Evolutionary conservation across 1,140 invertebrate genomes (phyloP).

Genomic region (Pachyrhynchus sulphureomaculatus): DNA sequence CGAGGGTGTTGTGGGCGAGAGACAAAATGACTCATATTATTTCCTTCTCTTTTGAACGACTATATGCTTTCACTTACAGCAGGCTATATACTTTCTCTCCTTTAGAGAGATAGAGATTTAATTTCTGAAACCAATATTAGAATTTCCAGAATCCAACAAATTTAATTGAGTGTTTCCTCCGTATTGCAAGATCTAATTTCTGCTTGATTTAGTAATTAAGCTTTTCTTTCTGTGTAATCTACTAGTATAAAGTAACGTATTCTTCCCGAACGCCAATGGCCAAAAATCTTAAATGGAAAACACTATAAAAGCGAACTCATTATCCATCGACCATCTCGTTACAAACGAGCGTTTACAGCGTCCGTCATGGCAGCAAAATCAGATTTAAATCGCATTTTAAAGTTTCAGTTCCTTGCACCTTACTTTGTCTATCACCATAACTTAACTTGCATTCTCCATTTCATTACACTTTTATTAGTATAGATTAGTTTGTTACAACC

Average conservation of each 20-base stretch:
- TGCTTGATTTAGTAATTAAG: too few relatives aligned
- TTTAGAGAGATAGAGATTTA: too few relatives aligned
- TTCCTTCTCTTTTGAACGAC: too few relatives aligned
- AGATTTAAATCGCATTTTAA: constrained; percentile 14
- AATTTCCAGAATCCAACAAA: too few relatives aligned
- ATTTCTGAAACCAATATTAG: too few relatives aligned
- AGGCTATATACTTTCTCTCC: too few relatives aligned
- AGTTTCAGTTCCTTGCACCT: not conserved
- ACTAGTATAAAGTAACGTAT: not conserved
- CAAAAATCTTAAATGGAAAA: constrained; percentile 11
- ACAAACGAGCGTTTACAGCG: constrained; percentile 14
- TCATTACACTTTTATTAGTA: not conserved
- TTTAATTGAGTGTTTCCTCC: too few relatives aligned
- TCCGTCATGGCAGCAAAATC: constrained; percentile 15
- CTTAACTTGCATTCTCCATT: constrained; percentile 1
- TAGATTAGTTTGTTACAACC: not conserved
- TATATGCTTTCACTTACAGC: too few relatives aligned
- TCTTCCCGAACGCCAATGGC: not conserved
- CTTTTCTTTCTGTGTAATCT: not conserved
- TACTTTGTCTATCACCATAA: not conserved
- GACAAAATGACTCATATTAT: too few relatives aligned
- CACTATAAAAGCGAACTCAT: constrained; percentile 3
- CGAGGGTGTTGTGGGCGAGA: too few relatives aligned
- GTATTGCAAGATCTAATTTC: too few relatives aligned
- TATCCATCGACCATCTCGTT: constrained; percentile 15